Base-by-base conservation (phyloP, 2,113 vertebrate genomes). In the Mastomys coucha region DNA sequence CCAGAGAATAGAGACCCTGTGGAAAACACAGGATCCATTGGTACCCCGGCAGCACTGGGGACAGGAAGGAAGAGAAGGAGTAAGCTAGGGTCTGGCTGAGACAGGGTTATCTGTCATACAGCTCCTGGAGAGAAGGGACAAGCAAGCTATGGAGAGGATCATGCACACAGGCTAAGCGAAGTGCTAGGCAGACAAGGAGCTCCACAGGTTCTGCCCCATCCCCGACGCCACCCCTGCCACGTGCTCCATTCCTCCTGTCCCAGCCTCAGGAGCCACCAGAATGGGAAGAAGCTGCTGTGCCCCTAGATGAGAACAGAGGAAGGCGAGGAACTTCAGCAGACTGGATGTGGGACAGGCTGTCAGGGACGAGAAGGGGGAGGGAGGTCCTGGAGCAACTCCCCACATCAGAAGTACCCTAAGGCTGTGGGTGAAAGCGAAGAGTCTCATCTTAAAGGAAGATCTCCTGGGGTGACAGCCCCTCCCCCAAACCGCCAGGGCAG, bases 391-490 rank as follows among this genome's bases (percentile, higher is more conserved):
- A 24, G 19, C 28, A 42, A 45, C 2, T 80, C 77, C 51, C 9
- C 31, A 80, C 31, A 56, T 56, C 49, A n/a, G 36, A 28, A 33
- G 36, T 3, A 14, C 4, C 0, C 7, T 31, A 31, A 36, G 12
- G 39, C 1, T 17, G 5, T 16, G 22, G 33, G 33, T 39, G 12
- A 26, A 9, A 7, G 2, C 14, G 24, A 6, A 20, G 4, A 2
- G 31, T 6, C 77, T 80, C 5, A 51, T 77, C 75, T 77, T 77
- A 49, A 26, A 77, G 26, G 42, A 28, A 49, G 42, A 53, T n/a
- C 1, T 17, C 58, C 28, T 9, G 1, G 9, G 63, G 28, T 53
- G 51, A 3, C 4, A 42, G 60, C 31, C 42, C 16, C 8, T 31
- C 2, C 28, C 24, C 10, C 65, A 53, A 19, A 56, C 33, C 19